Evolutionary conservation across 2,113 vertebrate genomes (phyloP), one percentile per base, ranked within the genome.

Genomic region (Tapirus terrestris): DNA sequence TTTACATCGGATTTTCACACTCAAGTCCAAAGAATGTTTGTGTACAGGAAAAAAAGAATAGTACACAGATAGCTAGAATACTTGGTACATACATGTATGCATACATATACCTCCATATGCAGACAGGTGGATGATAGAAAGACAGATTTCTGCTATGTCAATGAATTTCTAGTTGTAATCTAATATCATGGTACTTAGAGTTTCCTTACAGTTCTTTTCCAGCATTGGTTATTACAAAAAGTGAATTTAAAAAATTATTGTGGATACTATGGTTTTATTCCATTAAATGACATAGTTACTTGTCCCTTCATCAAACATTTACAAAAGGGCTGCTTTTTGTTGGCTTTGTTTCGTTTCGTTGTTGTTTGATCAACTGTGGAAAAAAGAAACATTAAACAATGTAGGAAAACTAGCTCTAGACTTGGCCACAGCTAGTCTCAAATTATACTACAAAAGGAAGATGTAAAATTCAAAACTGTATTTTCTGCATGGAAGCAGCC

Each of bases 381-480:
- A 67, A 82, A 79, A 4, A 45, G 12, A 77, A 89, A 84, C 51
- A 83, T 17, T 53, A 70, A 77, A 48, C 10, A 92, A 89, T 73
- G 89, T 33, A 48, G 88, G 39, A 60, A 33, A 84, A 5, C 3
- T n/a, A 84, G 21, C 16, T 67, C 10, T 56, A 87, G 33, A 68
- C 13, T 58, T 51, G 51, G 3, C 17, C 36, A 63, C 31, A 6
- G 20, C 39, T 84, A 23, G 10, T 45, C 53, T 94, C 73, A 56
- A 94, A 84, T 85, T 92, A 77, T 61, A 89, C 67, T 96, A 94
- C 75, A 91, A 83, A 91, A 94, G 33, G 60, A 36, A 96, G 36
- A 56, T 94, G 95, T 65, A 85, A 97, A 97, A 97, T 81, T 91
- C 72, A 97, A 58, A 79, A 88, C 82, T 39, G 0, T 89, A 56